phyloP scores from a whole-genome alignment of 37 sponge, comb jelly and placozoan species.

The Bolinopsis microptera region DNA sequence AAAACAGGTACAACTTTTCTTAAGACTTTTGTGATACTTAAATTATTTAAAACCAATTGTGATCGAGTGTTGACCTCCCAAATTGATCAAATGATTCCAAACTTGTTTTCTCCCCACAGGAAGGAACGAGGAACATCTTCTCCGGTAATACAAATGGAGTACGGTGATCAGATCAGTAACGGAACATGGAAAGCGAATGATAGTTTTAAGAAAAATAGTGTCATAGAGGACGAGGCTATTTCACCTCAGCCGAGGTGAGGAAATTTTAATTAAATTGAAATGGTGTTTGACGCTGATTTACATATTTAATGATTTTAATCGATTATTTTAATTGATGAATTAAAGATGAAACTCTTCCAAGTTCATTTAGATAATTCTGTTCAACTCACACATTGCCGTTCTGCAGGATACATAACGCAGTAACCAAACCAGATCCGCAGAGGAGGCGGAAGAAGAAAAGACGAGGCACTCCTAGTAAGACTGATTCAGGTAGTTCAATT shows the following conservation, averaged over 20 bases:
- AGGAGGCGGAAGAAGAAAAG: neutral
- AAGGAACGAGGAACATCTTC: neutral
- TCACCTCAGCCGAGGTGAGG: constrained; percentile 21
- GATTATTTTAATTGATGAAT: too few relatives aligned
- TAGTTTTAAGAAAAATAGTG: neutral
- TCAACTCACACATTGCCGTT: too few relatives aligned
- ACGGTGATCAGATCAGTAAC: constrained; percentile 35
- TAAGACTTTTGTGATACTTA: too few relatives aligned
- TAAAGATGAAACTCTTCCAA: too few relatives aligned
- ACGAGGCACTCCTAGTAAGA: neutral
- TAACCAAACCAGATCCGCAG: neutral
- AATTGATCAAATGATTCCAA: too few relatives aligned
- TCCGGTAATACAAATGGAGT: neutral
- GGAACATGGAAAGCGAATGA: constrained; percentile 5
- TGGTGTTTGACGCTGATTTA: too few relatives aligned
- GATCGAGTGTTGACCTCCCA: too few relatives aligned
- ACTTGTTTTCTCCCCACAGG: neutral
- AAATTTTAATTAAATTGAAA: too few relatives aligned
- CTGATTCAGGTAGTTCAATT: neutral
- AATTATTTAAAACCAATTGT: too few relatives aligned
- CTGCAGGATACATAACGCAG: constrained; percentile 45
- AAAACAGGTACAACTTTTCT: too few relatives aligned
- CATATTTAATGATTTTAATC: too few relatives aligned
- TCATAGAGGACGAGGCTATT: neutral
- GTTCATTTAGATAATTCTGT: too few relatives aligned